These are phyloP conservation scores for Apis dorsata DNA, from an alignment of 1,140 invertebrate species.

Conservation along the genomic window DNA sequence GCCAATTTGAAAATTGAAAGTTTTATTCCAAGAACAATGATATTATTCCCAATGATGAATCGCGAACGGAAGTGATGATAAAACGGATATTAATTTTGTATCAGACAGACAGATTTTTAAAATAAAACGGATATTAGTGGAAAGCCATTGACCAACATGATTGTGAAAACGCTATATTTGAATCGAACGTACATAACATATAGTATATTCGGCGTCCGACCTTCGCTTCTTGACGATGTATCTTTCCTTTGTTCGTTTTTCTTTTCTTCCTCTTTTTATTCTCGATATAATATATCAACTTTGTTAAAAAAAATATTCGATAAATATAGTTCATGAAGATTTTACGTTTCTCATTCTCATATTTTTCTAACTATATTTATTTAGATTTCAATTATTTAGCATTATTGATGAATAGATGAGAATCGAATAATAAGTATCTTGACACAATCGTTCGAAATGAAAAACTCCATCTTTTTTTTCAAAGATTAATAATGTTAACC, in stretches of 20 bases:
- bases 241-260: neutral
- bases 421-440: too few relatives aligned
- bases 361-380: too few relatives aligned
- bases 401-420: too few relatives aligned
- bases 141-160: constrained; percentile 10
- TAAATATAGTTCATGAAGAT: neutral
- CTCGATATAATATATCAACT: neutral
- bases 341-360: too few relatives aligned
- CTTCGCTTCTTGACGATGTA: neutral
- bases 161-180: constrained; percentile 14
- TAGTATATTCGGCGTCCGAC: neutral
- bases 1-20: neutral
- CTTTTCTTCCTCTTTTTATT: neutral
- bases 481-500: neutral
- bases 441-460: too few relatives aligned
- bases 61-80: neutral
- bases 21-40: neutral
- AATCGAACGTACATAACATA: neutral
- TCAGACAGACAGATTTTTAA: neutral
- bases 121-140: constrained; percentile 17
- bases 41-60: neutral
- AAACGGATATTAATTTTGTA: neutral
- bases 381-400: too few relatives aligned
- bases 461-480: too few relatives aligned
- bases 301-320: neutral